Evolutionary conservation across 2,888 invertebrate genomes (phyloP).

Genomic region (Catocala sponsa): DNA sequence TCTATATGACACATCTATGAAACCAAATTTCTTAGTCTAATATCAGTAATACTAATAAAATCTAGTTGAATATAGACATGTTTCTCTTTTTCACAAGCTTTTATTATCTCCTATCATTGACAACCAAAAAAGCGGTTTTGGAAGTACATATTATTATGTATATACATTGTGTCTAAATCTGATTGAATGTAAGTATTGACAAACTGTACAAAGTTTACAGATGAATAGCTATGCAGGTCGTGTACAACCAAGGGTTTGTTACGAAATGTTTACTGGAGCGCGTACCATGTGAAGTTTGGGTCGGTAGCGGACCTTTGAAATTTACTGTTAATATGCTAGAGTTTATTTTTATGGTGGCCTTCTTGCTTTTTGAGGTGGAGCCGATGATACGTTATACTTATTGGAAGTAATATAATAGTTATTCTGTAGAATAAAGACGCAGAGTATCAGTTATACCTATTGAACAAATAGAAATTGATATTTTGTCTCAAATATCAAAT

Average conservation of each 20-base stretch:
- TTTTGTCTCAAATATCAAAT: too few species aligned
- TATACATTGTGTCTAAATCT: not conserved
- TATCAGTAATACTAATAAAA: too few species aligned
- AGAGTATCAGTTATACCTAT: too few species aligned
- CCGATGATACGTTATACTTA: slow-evolving; percentile 13
- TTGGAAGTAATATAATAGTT: not conserved
- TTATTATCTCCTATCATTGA: not conserved
- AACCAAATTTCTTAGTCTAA: too few species aligned
- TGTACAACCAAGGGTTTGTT: slow-evolving; percentile 57
- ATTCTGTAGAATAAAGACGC: not conserved
- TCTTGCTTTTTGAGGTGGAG: slow-evolving; percentile 34
- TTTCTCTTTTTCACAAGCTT: too few species aligned
- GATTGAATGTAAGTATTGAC: slow-evolving; percentile 36
- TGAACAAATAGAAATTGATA: too few species aligned
- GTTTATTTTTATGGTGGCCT: slow-evolving; percentile 26
- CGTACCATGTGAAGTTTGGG: slow-evolving; percentile 42
- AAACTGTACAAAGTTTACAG: slow-evolving; percentile 51
- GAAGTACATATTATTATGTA: not conserved
- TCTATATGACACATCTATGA: too few species aligned
- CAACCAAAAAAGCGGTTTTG: not conserved
- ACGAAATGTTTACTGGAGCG: slow-evolving; percentile 61
- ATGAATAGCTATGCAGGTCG: slow-evolving; percentile 58
- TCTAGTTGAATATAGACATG: too few species aligned
- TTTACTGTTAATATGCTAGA: slow-evolving; percentile 20
- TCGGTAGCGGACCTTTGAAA: slow-evolving; percentile 29